Base-by-base conservation (phyloP, 1,140 invertebrate genomes). In the Eumeta japonica region DNA sequence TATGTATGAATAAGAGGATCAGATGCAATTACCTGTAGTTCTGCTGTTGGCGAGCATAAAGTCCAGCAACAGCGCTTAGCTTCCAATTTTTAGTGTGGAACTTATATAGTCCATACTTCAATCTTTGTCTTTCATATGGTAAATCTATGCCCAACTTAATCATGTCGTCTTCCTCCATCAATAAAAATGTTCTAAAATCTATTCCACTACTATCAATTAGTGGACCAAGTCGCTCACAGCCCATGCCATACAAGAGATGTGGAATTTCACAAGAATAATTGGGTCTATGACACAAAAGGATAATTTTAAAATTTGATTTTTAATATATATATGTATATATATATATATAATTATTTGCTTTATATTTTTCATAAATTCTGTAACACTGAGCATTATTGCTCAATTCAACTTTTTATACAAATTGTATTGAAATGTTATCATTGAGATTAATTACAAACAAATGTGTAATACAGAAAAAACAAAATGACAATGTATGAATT, bases 71-170 rank as follows among this genome's bases (percentile, higher is more conserved):
- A 12, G 66, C 50, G 31, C 64, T 59, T 2, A 74, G 35, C 42
- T 64, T 77, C 81, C 81, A 83, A 4, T 58, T 51, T 45, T 64
- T 62, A n/a, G 40, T 50, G 48, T 82, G 79, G 49, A 82, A 80
- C 39, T 65, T 72, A 3, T 68, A 48, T 10, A 83, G 43, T 7
- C 71, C 68, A 7, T 57, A 37, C 15, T 64, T 48, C 28, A 82
- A 59, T 43, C 71, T 61, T 37, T 78, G 66, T 50, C 78, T 71
- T 39, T 82, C 77, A 41, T 72, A 73, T 32, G 68, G 71, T 42
- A 81, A 68, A 13, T 79, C 62, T 11, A 81, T 62, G 31, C 78
- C 79, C 24, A 81, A 41, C 20, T 59, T 53, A 1, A 60, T 41
- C 45, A 83, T 58, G 44, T 79, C 74, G 1, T 75, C 49, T 20